Conservation (phyloP, 1,140 invertebrate species). For the Drosophila erecta region DNA sequence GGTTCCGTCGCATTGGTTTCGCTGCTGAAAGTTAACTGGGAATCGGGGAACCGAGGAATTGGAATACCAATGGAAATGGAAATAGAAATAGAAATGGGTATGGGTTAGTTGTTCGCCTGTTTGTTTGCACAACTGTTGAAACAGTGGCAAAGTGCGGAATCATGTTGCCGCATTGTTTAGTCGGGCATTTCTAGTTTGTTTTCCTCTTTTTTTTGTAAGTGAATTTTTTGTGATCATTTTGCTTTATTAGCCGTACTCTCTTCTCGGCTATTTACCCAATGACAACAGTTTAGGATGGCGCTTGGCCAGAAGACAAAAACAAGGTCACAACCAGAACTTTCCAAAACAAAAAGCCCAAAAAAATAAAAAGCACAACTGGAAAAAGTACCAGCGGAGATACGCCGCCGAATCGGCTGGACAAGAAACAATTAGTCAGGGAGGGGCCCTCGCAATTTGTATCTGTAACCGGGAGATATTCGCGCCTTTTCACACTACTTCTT, state of each 20-base stretch:
- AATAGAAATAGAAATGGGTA: slow-evolving; percentile 1
- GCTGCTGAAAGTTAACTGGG: slow-evolving; percentile 29
- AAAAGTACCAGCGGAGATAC: slow-evolving; percentile 22
- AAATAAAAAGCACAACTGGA: slow-evolving; percentile 25
- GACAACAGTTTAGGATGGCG: slow-evolving; percentile 37
- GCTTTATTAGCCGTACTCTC: slow-evolving; percentile 69
- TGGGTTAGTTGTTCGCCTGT: slow-evolving; percentile 23
- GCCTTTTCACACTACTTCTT: slow-evolving; percentile 50
- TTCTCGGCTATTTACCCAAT: slow-evolving; percentile 58
- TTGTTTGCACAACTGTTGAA: slow-evolving; percentile 65
- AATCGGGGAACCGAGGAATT: slow-evolving; percentile 2
- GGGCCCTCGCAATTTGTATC: slow-evolving; percentile 64
- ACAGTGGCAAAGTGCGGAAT: slow-evolving; percentile 62
- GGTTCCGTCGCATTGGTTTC: slow-evolving; percentile 27
- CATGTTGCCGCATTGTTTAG: slow-evolving; percentile 43
- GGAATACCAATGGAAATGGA: background rate
- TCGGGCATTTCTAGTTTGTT: slow-evolving; percentile 20
- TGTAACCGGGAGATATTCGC: slow-evolving; percentile 52
- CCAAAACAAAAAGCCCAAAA: slow-evolving; percentile 42
- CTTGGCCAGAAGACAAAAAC: slow-evolving; percentile 41
- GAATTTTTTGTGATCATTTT: slow-evolving; percentile 17
- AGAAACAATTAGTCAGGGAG: slow-evolving; percentile 77
- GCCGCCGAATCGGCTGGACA: slow-evolving; percentile 35
- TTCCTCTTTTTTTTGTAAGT: no score
- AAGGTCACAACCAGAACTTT: slow-evolving; percentile 76